Conservation (phyloP, 2,797 vertebrate species). For the Anguilla megastoma region DNA sequence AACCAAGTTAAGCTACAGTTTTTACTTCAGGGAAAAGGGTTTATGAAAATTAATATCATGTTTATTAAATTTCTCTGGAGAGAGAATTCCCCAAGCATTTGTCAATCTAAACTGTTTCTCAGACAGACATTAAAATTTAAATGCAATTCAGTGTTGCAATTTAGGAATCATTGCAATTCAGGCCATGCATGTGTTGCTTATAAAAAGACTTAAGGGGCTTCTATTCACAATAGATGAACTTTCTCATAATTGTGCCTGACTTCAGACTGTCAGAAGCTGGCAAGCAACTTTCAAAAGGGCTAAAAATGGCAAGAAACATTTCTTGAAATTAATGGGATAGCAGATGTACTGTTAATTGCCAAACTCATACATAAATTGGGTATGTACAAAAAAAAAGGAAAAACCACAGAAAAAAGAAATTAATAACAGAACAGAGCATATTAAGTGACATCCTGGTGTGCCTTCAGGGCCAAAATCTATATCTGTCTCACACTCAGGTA, state of each 20-base stretch:
- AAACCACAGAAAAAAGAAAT: neutral
- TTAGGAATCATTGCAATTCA: conserved; percentile 5
- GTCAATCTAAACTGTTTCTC: conserved; percentile 9
- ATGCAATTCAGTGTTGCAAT: neutral
- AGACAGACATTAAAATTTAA: conserved; percentile 19
- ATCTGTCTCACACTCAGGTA: neutral
- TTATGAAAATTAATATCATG: conserved; percentile 18
- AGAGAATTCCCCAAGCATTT: neutral
- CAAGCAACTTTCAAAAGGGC: neutral
- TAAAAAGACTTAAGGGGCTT: neutral
- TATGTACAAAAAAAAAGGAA: neutral
- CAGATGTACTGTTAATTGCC: neutral
- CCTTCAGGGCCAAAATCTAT: neutral
- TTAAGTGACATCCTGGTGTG: neutral
- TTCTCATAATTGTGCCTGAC: neutral
- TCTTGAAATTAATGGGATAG: neutral
- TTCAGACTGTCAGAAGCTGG: neutral
- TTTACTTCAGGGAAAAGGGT: conserved; percentile 4
- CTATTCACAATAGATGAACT: neutral
- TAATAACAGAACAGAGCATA: neutral
- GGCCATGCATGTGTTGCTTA: neutral
- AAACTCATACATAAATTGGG: neutral
- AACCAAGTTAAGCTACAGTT: neutral
- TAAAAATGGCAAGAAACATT: neutral
- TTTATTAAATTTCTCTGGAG: conserved; percentile 5